phyloP scores from a whole-genome alignment of 2,797 vertebrate genomes.

The Cichlasoma orientale region DNA sequence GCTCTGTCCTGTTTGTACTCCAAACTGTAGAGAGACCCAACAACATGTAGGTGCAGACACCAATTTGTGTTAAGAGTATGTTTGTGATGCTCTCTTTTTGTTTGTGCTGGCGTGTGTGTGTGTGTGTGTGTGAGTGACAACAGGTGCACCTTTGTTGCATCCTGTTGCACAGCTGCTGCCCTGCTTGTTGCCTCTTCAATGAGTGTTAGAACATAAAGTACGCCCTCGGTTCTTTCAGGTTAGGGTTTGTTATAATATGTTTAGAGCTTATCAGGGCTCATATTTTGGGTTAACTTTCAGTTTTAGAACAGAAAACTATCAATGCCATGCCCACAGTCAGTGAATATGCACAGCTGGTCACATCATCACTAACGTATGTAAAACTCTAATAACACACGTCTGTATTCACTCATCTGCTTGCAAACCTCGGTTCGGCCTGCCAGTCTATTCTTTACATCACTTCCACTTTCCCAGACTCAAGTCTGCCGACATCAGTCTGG shows the following conservation, averaged over 20 bases:
- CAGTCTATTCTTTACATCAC: not conserved
- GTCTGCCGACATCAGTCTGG: not conserved
- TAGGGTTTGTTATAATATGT: not conserved
- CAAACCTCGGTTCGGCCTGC: not conserved
- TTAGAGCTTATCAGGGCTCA: not conserved
- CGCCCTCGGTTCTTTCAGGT: conserved; percentile 12
- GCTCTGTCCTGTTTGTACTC: conserved; percentile 59
- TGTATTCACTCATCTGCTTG: not conserved
- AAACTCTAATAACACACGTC: not conserved
- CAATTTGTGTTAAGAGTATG: conserved; percentile 27
- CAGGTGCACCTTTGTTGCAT: conserved; percentile 72
- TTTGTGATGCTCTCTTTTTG: conserved; percentile 22
- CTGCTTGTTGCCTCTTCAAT: conserved; percentile 41
- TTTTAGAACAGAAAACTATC: not conserved
- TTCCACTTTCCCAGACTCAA: no score
- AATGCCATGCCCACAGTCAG: not conserved
- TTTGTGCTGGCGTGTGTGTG: conserved; percentile 17
- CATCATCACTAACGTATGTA: not conserved
- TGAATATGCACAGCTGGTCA: not conserved
- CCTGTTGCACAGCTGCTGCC: conserved; percentile 60
- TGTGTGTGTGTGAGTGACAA: conserved; percentile 42
- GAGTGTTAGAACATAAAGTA: conserved; percentile 12
- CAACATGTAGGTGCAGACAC: conserved; percentile 42
- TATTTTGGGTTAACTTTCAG: not conserved
- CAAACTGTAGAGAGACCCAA: conserved; percentile 55